Conservation (phyloP, 2,888 invertebrate genomes). For the Morpho achilles region DNA sequence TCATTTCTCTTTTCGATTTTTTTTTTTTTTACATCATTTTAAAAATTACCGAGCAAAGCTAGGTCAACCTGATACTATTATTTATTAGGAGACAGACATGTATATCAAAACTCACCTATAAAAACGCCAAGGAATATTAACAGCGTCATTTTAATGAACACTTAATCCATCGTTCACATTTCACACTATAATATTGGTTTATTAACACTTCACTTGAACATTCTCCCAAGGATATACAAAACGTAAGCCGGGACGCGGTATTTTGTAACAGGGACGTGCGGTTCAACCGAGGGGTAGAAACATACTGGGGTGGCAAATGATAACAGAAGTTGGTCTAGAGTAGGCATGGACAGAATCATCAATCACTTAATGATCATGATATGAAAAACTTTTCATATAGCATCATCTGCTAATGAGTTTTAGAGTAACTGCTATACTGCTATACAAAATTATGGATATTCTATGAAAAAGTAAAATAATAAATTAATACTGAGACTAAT, state of each 20-base stretch:
- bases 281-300: conserved; percentile 17
- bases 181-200: conserved; percentile 2
- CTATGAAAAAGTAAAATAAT: no score
- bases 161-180: conserved; percentile 33
- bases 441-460: no score
- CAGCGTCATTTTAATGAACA: conserved; percentile 44
- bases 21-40: no score
- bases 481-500: no score
- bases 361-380: no score
- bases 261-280: conserved; percentile 12
- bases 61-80: not conserved
- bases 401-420: no score
- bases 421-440: no score
- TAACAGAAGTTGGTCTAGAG: conserved; percentile 19
- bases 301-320: conserved; percentile 24
- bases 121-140: conserved; percentile 45
- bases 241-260: conserved; percentile 3
- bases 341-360: no score
- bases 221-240: not conserved
- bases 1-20: no score
- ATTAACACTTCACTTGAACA: conserved; percentile 13
- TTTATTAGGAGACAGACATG: not conserved
- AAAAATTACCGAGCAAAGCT: not conserved
- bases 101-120: conserved; percentile 42
- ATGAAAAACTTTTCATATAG: no score